Base-by-base conservation (phyloP, 1,140 invertebrate genomes). In the Macrotrachela quadricornifera region DNA sequence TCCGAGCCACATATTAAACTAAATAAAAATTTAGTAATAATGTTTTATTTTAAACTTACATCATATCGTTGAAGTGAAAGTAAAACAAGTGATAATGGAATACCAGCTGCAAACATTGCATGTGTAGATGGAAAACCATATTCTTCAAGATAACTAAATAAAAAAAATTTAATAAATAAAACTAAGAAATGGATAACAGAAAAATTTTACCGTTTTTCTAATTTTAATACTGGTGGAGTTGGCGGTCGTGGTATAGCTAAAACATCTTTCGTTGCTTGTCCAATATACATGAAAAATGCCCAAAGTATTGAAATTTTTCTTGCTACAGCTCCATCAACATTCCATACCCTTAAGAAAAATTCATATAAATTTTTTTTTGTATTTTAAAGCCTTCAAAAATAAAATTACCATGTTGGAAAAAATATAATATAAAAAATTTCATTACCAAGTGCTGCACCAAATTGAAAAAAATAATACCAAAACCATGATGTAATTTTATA, bases 261-360 rank as follows among this genome's bases (percentile, higher is more conserved):
- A 50, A 87, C 75, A 65, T 90, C 85, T 72, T 90, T 91, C 44
- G 85, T 71, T 14, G 77, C 78, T 73, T 88, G 85, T 21, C 68
- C 68, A 37, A 65, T 38, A 46, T 69, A 62, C 84, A 90, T 87
- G 8, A 30, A 30, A 8, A 30, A 30, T 30, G 21, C 21, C 21
- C 21, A 30, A 30, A 30, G 21, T 30, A 30, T 30, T 4, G 21
- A 30, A 8, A 30, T 30, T 8, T 53, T 46, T 53, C 51, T 53
- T 16, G 51, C 51, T 14, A 47, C 46, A 12, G 45, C 51, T 17
- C 51, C 51, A 42, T 53, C 51, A 30, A 53, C 51, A 43, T 53
- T 53, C 51, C 51, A 53, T 47, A 53, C 40, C 21, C 21, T 30
- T 4, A 30, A 30, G 2, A 30, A 30, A 30, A 30, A 8, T 4